Conservation (phyloP, 1,140 invertebrate genomes). For the Drosophila trapezifrons region DNA sequence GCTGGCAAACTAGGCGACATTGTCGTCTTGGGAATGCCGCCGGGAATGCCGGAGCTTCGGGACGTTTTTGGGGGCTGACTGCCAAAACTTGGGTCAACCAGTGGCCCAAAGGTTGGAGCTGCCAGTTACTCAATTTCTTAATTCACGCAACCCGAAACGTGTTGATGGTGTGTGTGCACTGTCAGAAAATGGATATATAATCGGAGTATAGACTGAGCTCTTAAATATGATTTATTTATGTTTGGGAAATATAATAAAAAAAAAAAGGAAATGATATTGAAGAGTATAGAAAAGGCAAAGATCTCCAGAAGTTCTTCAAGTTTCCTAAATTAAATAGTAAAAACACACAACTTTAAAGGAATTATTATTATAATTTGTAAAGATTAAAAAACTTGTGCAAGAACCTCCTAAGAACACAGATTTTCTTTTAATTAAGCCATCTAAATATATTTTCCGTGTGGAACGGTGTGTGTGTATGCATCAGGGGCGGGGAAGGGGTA, state of each 20-base stretch:
- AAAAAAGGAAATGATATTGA: no score
- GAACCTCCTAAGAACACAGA: no score
- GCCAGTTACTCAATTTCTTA: slow-evolving; percentile 75
- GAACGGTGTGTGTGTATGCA: slow-evolving; percentile 9
- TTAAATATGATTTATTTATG: no score
- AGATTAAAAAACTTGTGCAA: no score
- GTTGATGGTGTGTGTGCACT: slow-evolving; percentile 46
- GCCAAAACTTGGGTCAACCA: slow-evolving; percentile 14
- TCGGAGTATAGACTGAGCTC: no score
- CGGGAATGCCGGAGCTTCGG: not conserved
- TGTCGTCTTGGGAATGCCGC: slow-evolving; percentile 53
- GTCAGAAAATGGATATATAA: not conserved
- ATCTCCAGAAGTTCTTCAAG: no score
- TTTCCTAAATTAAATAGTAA: no score
- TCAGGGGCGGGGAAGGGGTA: slow-evolving; percentile 8
- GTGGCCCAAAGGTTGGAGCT: slow-evolving; percentile 31
- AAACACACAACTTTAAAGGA: no score
- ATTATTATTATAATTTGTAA: no score
- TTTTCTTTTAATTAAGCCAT: not conserved
- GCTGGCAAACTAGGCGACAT: slow-evolving; percentile 48
- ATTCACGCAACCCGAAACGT: slow-evolving; percentile 73
- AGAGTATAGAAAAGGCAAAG: no score
- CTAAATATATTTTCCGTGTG: slow-evolving; percentile 7
- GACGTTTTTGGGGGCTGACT: not conserved
- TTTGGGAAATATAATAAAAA: no score